Conservation (phyloP, 2,888 invertebrate genomes). For the Deladenus siricidicola region DNA sequence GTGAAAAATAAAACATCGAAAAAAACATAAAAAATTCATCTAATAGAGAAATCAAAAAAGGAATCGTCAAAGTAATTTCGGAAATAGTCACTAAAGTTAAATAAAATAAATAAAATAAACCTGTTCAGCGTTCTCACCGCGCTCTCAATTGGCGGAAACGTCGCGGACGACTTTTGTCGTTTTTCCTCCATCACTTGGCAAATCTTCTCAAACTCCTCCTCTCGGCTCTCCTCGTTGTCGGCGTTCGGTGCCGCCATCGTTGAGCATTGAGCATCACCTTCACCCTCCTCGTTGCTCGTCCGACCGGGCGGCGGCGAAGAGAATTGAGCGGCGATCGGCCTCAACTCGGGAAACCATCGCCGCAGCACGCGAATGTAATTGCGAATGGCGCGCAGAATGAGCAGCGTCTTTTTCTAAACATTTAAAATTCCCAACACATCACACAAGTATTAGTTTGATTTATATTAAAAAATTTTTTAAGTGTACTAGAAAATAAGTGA, state of each 20-base stretch:
- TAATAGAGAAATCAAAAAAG: too few species aligned
- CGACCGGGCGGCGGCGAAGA: neutral
- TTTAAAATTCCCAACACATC: neutral
- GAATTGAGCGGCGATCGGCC: too few species aligned
- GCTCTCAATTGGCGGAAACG: conserved; percentile 7
- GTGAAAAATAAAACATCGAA: too few species aligned
- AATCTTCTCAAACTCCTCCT: neutral
- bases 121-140: conserved; percentile 15
- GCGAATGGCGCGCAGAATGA: conserved; percentile 25
- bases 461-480: too few species aligned
- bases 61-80: too few species aligned
- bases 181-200: neutral
- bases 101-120: too few species aligned
- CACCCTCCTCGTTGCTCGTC: neutral
- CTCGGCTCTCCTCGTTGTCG: conserved; percentile 3
- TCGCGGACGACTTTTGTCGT: neutral
- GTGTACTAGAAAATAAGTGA: too few species aligned
- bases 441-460: too few species aligned
- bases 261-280: neutral
- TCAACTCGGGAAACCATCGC: conserved; percentile 22
- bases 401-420: conserved; percentile 16
- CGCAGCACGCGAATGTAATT: conserved; percentile 26
- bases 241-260: neutral
- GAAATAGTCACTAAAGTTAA: too few species aligned
- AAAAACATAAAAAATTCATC: too few species aligned